Conservation (phyloP, 1,140 invertebrate genomes). For the Leptinotarsa defecta region DNA sequence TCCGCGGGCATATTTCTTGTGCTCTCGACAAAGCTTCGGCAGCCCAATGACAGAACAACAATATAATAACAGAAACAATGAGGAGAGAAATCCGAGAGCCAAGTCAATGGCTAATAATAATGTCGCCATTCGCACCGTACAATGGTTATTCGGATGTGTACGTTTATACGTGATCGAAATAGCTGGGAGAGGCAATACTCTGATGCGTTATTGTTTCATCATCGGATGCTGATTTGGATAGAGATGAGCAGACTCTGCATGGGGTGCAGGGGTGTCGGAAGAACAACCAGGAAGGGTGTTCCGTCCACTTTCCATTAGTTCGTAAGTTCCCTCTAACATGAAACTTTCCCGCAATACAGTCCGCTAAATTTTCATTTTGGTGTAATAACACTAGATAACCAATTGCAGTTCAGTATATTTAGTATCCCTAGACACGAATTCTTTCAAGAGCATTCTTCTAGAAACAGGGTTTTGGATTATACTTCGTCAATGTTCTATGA, state of each 20-base stretch:
- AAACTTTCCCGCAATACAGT: no score
- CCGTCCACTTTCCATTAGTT: no score
- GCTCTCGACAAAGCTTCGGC: constrained; percentile 13
- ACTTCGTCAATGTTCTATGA: no score
- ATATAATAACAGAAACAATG: constrained; percentile 40
- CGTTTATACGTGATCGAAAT: constrained; percentile 26
- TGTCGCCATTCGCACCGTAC: constrained; percentile 31
- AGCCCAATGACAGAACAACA: constrained; percentile 36
- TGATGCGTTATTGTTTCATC: constrained; percentile 18
- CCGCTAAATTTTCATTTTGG: no score
- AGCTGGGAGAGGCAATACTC: neutral
- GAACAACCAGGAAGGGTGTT: no score
- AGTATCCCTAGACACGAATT: no score
- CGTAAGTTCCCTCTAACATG: no score
- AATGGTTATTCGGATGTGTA: constrained; percentile 32
- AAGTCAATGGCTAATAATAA: constrained; percentile 40
- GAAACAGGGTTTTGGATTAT: no score
- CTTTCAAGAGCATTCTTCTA: no score
- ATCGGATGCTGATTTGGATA: neutral
- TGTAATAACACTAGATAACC: no score
- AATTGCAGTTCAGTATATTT: no score
- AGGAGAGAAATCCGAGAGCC: constrained; percentile 30
- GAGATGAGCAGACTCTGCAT: neutral
- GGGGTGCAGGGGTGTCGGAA: neutral
- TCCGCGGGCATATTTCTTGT: constrained; percentile 22